Percentiles rank a stretch among this genome's conserved stretches.
These are phyloP conservation scores for Rhodophaea formosa DNA, from an alignment of 2,888 invertebrate species.

Conservation along the genomic window DNA sequence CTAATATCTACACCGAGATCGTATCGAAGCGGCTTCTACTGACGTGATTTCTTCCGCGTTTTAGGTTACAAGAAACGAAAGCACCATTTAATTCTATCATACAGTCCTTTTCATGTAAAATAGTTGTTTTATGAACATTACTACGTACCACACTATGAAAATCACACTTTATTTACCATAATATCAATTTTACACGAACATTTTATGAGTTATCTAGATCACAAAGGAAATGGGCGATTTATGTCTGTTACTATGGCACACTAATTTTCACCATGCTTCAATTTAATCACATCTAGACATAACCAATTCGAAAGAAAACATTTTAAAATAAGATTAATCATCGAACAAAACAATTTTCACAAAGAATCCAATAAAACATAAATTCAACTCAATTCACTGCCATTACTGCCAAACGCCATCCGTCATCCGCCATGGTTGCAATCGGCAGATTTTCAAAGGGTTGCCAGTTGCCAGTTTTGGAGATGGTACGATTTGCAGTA, in stretches of 20 bases:
- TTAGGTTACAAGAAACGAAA: slow-evolving; percentile 47
- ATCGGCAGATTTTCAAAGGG: neutral
- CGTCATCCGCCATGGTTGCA: slow-evolving; percentile 20
- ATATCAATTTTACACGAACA: slow-evolving; percentile 29
- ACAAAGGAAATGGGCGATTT: slow-evolving; percentile 73
- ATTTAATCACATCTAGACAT: slow-evolving; percentile 22
- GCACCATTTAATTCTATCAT: neutral
- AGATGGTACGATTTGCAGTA: neutral
- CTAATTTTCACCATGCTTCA: slow-evolving; percentile 34
- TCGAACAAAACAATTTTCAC: slow-evolving; percentile 4
- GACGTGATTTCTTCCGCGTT: slow-evolving; percentile 45
- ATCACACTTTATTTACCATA: neutral
- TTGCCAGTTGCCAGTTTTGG: neutral
- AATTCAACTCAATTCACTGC: slow-evolving; percentile 24
- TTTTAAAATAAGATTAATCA: slow-evolving; percentile 7
- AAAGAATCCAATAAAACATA: slow-evolving; percentile 27
- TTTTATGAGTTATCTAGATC: slow-evolving; percentile 60
- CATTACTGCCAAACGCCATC: slow-evolving; percentile 19
- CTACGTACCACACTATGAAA: neutral
- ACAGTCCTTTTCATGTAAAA: neutral
- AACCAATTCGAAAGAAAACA: slow-evolving; percentile 10
- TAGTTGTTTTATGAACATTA: neutral
- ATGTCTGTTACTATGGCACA: slow-evolving; percentile 54
- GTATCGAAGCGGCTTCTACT: slow-evolving; percentile 41
- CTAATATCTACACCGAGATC: slow-evolving; percentile 2